A percentile compares a stretch with the other conserved stretches of the same genome.
These are phyloP conservation scores for Rhea americana DNA, from an alignment of 2,113 vertebrate species.

Conservation along the genomic window DNA sequence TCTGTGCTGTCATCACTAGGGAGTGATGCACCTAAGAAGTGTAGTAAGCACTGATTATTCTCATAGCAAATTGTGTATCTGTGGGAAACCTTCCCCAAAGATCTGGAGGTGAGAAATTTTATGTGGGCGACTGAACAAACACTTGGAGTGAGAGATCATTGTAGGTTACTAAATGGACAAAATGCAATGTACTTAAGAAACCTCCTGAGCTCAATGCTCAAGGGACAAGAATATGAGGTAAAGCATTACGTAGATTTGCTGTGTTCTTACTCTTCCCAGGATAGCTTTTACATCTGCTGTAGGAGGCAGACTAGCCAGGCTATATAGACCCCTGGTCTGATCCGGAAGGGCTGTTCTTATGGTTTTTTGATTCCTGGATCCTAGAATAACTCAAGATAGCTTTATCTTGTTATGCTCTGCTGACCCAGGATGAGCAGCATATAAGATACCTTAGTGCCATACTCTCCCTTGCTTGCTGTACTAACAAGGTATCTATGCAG, in stretches of 20 bases:
- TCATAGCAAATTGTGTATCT: neutral
- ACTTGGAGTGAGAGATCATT: neutral
- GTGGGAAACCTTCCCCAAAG: neutral
- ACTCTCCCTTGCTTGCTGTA: neutral
- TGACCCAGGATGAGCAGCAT: neutral
- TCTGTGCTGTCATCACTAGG: neutral
- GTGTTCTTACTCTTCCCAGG: neutral
- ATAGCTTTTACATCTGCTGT: neutral
- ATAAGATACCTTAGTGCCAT: neutral
- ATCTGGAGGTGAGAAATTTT: neutral
- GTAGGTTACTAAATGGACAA: neutral
- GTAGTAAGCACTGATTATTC: neutral
- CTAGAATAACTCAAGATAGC: neutral
- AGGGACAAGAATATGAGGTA: neutral
- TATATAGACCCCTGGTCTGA: neutral
- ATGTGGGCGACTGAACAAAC: neutral
- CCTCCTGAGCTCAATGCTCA: neutral
- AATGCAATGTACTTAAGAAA: neutral
- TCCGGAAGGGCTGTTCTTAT: neutral
- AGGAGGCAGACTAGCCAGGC: neutral
- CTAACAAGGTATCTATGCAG: neutral
- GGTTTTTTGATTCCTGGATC: neutral
- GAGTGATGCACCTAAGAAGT: neutral
- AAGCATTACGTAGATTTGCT: neutral
- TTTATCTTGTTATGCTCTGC: neutral